A percentile compares a stretch with the other conserved stretches of the same genome.
phyloP scores from a whole-genome alignment of 64 coral and sea anemone species.

The Acropora yongei region DNA sequence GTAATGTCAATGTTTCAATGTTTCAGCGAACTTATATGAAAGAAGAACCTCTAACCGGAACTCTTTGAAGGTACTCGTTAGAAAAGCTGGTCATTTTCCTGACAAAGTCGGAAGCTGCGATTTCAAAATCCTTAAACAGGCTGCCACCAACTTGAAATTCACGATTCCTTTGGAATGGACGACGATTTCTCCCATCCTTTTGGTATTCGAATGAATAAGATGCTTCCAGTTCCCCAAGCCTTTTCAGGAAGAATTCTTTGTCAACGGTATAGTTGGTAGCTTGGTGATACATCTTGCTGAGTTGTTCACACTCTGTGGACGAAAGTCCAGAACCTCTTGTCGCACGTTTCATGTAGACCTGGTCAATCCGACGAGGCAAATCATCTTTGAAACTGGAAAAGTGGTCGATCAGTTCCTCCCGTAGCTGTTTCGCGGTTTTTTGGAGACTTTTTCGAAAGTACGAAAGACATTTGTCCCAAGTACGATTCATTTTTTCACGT shows the following conservation, averaged over 20 bases:
- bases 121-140: neutral
- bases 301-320: slow-evolving; percentile 10
- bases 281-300: slow-evolving; percentile 21
- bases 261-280: neutral
- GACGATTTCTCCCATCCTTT: too few relatives aligned
- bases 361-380: slow-evolving; percentile 23
- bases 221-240: neutral
- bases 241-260: neutral
- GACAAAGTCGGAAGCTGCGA: neutral
- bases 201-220: too few relatives aligned
- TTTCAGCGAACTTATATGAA: too few relatives aligned
- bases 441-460: neutral
- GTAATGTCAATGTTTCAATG: too few relatives aligned
- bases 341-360: slow-evolving; percentile 26
- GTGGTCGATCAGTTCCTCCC: slow-evolving; percentile 31
- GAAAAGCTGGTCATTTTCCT: too few relatives aligned
- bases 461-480: too few relatives aligned
- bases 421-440: neutral
- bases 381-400: slow-evolving; percentile 39
- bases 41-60: too few relatives aligned
- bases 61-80: too few relatives aligned
- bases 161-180: too few relatives aligned
- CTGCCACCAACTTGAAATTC: too few relatives aligned
- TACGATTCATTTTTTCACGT: too few relatives aligned
- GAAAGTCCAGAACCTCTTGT: neutral